These are phyloP conservation scores for Tanytarsus gracilentus DNA, from an alignment of 2,888 invertebrate genomes.

Conservation along the genomic window DNA sequence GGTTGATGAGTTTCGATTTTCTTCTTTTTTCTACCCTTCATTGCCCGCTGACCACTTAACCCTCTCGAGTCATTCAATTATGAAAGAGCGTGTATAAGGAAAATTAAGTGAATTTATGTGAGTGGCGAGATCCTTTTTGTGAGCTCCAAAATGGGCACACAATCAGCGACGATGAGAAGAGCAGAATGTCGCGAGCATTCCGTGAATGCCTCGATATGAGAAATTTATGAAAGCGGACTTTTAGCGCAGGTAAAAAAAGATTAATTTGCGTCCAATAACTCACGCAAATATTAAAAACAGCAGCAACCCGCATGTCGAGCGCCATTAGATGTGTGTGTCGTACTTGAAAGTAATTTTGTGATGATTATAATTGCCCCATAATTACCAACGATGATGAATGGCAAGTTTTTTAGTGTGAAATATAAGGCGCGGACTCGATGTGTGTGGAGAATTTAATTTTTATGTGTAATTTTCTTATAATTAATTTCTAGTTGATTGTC, in stretches of 20 bases:
- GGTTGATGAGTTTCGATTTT: slow-evolving; percentile 27
- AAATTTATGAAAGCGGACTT: not conserved
- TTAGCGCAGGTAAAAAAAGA: slow-evolving; percentile 17
- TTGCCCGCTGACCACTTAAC: no score
- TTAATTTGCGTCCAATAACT: slow-evolving; percentile 27
- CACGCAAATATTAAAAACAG: slow-evolving; percentile 14
- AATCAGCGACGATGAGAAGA: no score
- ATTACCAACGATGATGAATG: slow-evolving; percentile 29
- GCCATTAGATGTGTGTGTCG: slow-evolving; percentile 20
- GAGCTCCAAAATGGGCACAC: no score
- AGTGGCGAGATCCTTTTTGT: slow-evolving; percentile 2
- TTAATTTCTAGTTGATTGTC: no score
- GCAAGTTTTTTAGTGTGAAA: not conserved
- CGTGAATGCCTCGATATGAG: not conserved
- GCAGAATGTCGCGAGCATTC: not conserved
- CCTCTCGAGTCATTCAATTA: not conserved
- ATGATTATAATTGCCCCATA: slow-evolving; percentile 28
- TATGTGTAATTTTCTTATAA: no score
- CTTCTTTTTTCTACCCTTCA: not conserved
- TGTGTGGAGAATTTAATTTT: no score
- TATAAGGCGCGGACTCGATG: not conserved
- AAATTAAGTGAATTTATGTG: slow-evolving; percentile 20
- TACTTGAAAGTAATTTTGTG: slow-evolving; percentile 29
- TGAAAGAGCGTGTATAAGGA: slow-evolving; percentile 19
- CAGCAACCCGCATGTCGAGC: slow-evolving; percentile 12